Percentiles rank a stretch among this genome's conserved stretches.
Conservation (phyloP, 2,888 invertebrate species). For the Prosopocoilus inquinatus region DNA sequence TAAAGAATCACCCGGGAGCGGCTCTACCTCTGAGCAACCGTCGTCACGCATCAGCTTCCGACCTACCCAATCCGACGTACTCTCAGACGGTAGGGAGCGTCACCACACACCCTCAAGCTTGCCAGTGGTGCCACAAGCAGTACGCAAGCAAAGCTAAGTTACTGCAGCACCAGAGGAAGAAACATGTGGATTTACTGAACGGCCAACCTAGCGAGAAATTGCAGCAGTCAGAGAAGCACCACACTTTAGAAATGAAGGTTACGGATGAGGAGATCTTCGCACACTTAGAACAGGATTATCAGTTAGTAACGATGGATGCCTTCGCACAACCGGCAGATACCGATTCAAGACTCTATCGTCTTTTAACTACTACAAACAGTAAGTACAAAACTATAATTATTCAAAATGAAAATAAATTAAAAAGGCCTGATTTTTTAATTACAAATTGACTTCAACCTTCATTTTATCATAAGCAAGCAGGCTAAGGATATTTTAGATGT, state of each 20-base stretch:
- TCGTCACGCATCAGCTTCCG: slow-evolving; percentile 42
- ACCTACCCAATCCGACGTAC: slow-evolving; percentile 61
- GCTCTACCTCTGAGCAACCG: slow-evolving; percentile 59
- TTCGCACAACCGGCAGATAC: slow-evolving; percentile 22
- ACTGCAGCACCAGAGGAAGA: slow-evolving; percentile 66
- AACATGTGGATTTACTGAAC: slow-evolving; percentile 56
- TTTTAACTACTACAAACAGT: slow-evolving; percentile 47
- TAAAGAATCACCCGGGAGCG: slow-evolving; percentile 80
- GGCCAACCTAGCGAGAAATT: slow-evolving; percentile 1
- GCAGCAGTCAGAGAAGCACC: not conserved
- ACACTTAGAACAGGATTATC: slow-evolving; percentile 29
- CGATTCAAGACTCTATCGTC: slow-evolving; percentile 43
- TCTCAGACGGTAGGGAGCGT: slow-evolving; percentile 72
- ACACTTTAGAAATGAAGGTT: slow-evolving; percentile 14
- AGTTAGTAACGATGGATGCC: slow-evolving; percentile 28
- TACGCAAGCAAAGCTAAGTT: slow-evolving; percentile 78
- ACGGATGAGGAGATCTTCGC: slow-evolving; percentile 24
- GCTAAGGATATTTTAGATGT: too few species aligned
- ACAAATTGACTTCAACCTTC: not conserved
- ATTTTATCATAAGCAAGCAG: too few species aligned
- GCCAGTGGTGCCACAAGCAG: slow-evolving; percentile 82
- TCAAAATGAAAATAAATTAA: slow-evolving; percentile 8
- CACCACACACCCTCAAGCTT: slow-evolving; percentile 68
- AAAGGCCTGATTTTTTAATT: slow-evolving; percentile 1
- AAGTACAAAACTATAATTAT: slow-evolving; percentile 20